Percentiles rank a stretch among this genome's conserved stretches.
Conservation (phyloP, 2,797 vertebrate genomes). For the Nyctalus aviator region DNA sequence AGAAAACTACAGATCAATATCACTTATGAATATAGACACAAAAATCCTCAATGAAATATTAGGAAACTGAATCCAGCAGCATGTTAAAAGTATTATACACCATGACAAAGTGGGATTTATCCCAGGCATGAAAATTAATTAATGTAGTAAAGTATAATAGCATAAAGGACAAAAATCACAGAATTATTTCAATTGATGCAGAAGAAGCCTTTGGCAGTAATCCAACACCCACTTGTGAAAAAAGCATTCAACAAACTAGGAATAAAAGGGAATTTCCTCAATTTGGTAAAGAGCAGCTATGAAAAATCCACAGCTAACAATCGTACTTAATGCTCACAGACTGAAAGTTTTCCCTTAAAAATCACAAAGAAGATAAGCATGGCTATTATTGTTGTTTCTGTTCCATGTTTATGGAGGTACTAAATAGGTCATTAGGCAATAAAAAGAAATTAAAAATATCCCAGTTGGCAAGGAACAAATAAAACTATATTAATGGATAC, state of each 20-base stretch:
- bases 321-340: not conserved
- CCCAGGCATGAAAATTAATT: not conserved
- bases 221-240: not conserved
- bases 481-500: not conserved
- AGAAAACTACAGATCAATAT: not conserved
- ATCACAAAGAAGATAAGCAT: not conserved
- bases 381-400: not conserved
- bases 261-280: not conserved
- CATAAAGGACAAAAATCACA: not conserved
- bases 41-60: not conserved
- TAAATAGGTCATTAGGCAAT: not conserved
- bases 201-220: slow-evolving; percentile 1
- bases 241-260: not conserved
- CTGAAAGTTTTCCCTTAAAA: not conserved
- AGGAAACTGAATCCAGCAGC: not conserved
- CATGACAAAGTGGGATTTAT: not conserved
- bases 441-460: slow-evolving; percentile 10
- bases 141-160: not conserved
- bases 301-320: not conserved
- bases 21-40: not conserved
- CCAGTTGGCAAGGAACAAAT: not conserved
- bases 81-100: not conserved
- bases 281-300: not conserved
- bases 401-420: not conserved
- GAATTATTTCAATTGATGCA: not conserved